Conservation (phyloP, 2,797 vertebrate genomes). For the Tadarida brasiliensis region DNA sequence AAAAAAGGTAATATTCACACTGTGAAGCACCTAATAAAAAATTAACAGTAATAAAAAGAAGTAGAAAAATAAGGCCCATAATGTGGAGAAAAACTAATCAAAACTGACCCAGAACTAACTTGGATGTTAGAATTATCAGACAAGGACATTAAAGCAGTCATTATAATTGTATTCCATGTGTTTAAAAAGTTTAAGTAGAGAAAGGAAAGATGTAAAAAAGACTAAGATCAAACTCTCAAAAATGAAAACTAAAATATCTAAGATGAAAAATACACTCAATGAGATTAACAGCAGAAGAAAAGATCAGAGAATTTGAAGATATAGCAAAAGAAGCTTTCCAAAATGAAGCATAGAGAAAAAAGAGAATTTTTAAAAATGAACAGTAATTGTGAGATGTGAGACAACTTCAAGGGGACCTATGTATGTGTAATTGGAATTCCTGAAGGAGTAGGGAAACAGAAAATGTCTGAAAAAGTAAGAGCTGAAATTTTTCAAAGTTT, state of each 20-base stretch:
- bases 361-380: not conserved
- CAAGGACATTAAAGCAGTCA: not conserved
- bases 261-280: not conserved
- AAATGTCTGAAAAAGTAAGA: not conserved
- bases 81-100: not conserved
- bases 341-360: not conserved
- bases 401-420: not conserved
- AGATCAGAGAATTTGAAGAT: not conserved
- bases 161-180: not conserved
- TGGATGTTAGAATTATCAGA: not conserved
- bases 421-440: not conserved
- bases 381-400: not conserved
- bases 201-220: not conserved
- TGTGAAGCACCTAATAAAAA: not conserved
- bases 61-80: not conserved
- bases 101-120: not conserved
- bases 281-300: not conserved
- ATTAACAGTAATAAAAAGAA: not conserved
- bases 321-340: not conserved
- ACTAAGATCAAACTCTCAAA: not conserved
- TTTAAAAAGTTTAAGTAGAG: not conserved
- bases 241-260: constrained; percentile 2
- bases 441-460: not conserved
- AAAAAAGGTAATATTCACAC: not conserved
- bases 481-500: not conserved